phyloP scores from a whole-genome alignment of 2,797 vertebrate species.

The Selene dorsalis region DNA sequence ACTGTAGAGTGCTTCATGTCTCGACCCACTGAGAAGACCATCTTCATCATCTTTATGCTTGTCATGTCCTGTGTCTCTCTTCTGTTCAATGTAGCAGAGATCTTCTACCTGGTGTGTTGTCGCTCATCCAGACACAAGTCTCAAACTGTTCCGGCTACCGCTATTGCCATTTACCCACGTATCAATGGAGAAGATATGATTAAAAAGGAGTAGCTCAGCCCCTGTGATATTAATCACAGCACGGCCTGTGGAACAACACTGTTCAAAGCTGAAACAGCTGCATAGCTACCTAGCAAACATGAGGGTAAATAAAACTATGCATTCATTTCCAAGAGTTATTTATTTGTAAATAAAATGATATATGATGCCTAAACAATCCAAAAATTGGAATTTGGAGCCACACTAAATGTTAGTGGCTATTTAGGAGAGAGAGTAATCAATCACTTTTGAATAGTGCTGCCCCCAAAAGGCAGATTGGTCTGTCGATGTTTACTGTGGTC shows the following conservation, averaged over 20 bases:
- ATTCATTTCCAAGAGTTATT: conserved; percentile 16
- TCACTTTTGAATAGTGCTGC: neutral
- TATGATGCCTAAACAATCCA: neutral
- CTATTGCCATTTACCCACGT: conserved; percentile 46
- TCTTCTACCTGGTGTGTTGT: conserved; percentile 90
- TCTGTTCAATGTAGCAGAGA: conserved; percentile 91
- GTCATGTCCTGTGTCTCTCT: conserved; percentile 90
- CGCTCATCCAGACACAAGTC: conserved; percentile 71
- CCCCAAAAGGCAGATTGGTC: neutral
- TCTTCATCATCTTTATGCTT: conserved; percentile 98
- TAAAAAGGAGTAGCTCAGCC: conserved; percentile 51
- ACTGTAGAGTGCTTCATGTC: conserved; percentile 97
- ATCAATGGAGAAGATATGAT: conserved; percentile 17
- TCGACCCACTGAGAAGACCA: conserved; percentile 95
- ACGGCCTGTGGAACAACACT: conserved; percentile 31
- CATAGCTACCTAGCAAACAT: neutral
- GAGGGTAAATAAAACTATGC: neutral
- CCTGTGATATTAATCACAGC: conserved; percentile 40
- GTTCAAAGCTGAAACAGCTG: neutral
- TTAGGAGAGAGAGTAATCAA: neutral
- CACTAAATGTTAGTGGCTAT: neutral
- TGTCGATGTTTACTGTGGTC: no score
- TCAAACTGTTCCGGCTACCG: neutral
- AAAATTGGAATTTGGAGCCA: neutral
- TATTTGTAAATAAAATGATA: conserved; percentile 32